A percentile compares a stretch with the other conserved stretches of the same genome.
These are phyloP conservation scores for Calephelis perditalis DNA, from an alignment of 2,888 invertebrate species.

Conservation along the genomic window DNA sequence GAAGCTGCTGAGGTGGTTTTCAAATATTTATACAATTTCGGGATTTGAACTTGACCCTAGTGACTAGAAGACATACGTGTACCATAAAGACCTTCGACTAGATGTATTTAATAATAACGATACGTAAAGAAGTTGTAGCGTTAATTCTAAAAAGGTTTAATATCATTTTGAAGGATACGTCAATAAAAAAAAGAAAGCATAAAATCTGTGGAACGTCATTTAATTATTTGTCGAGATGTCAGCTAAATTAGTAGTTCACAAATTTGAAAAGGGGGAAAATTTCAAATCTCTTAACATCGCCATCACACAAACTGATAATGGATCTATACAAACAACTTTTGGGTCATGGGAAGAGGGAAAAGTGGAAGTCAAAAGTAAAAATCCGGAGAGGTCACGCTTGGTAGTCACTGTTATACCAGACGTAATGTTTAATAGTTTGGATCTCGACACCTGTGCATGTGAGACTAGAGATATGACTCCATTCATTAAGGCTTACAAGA, in stretches of 20 bases:
- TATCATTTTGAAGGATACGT: background rate
- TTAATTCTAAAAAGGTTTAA: background rate
- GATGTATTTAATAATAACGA: too few relatives aligned
- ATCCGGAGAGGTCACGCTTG: constrained; percentile 50
- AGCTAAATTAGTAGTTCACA: constrained; percentile 65
- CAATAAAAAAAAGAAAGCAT: constrained; percentile 22
- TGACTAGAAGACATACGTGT: too few relatives aligned
- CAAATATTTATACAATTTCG: too few relatives aligned
- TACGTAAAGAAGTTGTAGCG: too few relatives aligned
- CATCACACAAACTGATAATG: constrained; percentile 46
- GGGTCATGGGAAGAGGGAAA: constrained; percentile 57
- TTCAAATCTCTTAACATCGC: constrained; percentile 56
- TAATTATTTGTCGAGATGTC: constrained; percentile 47
- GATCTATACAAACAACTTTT: constrained; percentile 40
- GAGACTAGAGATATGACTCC: constrained; percentile 29
- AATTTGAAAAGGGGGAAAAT: constrained; percentile 56
- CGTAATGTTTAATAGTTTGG: constrained; percentile 45
- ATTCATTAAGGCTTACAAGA: background rate
- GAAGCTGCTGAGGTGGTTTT: too few relatives aligned
- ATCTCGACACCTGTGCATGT: constrained; percentile 57
- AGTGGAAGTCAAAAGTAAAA: constrained; percentile 43
- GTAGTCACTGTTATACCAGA: constrained; percentile 59
- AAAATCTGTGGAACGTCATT: constrained; percentile 16
- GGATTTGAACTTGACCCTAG: too few relatives aligned
- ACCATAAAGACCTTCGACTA: too few relatives aligned